Conservation (phyloP, 2,797 vertebrate species). For the Orestias chungarensis region DNA sequence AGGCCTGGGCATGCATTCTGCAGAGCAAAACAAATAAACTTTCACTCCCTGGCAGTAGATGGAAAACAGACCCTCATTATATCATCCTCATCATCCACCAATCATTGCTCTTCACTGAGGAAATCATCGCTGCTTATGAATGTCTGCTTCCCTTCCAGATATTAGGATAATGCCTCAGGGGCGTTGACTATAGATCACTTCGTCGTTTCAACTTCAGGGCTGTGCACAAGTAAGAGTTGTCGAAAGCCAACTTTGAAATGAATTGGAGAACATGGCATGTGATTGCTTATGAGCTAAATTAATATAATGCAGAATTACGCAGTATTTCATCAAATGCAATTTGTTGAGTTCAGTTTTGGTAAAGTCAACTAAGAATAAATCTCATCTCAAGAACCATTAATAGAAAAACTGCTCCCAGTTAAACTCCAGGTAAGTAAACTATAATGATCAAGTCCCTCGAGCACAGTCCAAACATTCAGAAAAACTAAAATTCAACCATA, state of each 20-base stretch:
- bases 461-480: neutral
- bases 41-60: constrained; percentile 33
- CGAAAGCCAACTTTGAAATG: neutral
- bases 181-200: constrained; percentile 14
- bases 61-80: constrained; percentile 66
- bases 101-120: constrained; percentile 54
- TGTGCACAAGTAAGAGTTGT: neutral
- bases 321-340: neutral
- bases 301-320: constrained; percentile 4
- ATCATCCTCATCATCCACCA: constrained; percentile 61
- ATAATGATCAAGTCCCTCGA: neutral
- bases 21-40: constrained; percentile 42
- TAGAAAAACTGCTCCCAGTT: neutral
- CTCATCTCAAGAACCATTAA: neutral
- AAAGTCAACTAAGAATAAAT: neutral
- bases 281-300: neutral
- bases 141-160: constrained; percentile 58
- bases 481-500: neutral
- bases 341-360: neutral
- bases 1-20: constrained; percentile 45
- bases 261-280: neutral
- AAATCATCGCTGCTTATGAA: constrained; percentile 65
- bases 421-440: neutral
- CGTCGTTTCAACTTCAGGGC: constrained; percentile 17
- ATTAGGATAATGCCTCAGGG: constrained; percentile 23